Evolutionary conservation across 2,797 vertebrate genomes (phyloP).

Genomic region (Eulemur albifrons): DNA sequence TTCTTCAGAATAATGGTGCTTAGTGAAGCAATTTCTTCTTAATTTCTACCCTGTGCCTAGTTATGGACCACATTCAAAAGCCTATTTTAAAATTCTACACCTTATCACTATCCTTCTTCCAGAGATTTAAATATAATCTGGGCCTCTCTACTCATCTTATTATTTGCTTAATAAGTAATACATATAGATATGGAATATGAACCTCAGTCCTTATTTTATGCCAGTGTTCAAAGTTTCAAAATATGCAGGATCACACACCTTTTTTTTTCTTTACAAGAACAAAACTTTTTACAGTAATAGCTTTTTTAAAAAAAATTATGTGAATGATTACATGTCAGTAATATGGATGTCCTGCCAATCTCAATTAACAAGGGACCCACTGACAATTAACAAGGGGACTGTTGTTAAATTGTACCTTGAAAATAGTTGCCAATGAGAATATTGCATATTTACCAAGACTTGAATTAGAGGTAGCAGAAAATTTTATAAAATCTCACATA

Average conservation of each 20-base stretch:
- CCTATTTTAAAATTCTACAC: conserved; percentile 50
- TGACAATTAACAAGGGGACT: background rate
- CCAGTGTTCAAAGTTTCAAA: background rate
- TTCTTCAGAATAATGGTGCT: conserved; percentile 78
- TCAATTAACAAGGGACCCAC: background rate
- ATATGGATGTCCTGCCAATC: background rate
- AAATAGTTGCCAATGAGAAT: background rate
- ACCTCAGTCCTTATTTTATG: background rate
- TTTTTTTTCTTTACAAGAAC: background rate
- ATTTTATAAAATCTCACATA: background rate
- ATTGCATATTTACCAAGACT: background rate
- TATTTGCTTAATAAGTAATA: conserved; percentile 59
- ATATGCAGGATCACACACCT: background rate
- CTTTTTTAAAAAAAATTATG: background rate
- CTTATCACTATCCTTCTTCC: conserved; percentile 74
- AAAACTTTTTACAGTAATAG: background rate
- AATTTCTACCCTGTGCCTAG: conserved; percentile 65
- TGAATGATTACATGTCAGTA: background rate
- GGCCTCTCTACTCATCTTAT: conserved; percentile 39
- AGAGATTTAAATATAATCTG: conserved; percentile 74
- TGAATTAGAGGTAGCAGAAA: background rate
- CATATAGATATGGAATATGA: background rate
- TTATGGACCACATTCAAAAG: conserved; percentile 75
- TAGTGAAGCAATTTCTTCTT: conserved; percentile 80
- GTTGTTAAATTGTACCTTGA: background rate